phyloP scores from a whole-genome alignment of 2,888 invertebrate genomes.

The Trichogramma dendrolimi region DNA sequence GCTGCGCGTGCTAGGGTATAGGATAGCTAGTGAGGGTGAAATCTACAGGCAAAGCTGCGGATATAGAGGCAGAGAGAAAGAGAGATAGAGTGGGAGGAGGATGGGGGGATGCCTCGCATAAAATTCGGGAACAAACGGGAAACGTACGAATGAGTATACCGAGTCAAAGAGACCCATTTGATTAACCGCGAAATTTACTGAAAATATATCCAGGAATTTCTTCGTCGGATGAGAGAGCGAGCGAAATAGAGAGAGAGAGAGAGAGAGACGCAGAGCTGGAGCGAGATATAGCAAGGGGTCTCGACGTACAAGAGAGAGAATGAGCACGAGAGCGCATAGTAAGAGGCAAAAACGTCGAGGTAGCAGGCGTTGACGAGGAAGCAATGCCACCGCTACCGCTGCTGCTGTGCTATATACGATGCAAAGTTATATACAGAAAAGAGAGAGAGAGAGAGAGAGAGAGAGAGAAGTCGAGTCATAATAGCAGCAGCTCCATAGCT shows the following conservation, averaged over 20 bases:
- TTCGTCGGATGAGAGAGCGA: conserved; percentile 1
- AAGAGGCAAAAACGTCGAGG: neutral
- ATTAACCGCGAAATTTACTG: conserved; percentile 8
- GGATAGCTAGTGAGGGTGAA: too few relatives aligned
- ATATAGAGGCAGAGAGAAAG: neutral
- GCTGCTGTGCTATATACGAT: neutral
- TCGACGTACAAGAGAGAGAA: too few relatives aligned
- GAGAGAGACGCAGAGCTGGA: too few relatives aligned
- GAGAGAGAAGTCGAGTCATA: neutral
- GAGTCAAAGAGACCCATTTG: conserved; percentile 2
- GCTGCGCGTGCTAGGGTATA: too few relatives aligned
- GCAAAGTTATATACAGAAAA: too few relatives aligned
- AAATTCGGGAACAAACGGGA: too few relatives aligned
- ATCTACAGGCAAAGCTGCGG: too few relatives aligned
- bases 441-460: too few relatives aligned
- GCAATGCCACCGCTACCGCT: neutral
- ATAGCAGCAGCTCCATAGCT: conserved; percentile 36
- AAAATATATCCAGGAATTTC: conserved; percentile 3
- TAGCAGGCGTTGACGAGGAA: neutral
- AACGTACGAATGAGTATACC: too few relatives aligned
- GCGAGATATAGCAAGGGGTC: too few relatives aligned
- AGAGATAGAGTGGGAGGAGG: neutral
- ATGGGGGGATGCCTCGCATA: neutral
- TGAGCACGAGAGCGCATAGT: too few relatives aligned
- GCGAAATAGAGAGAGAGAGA: neutral